Evolutionary conservation across 2,113 vertebrate genomes (phyloP), one percentile per base, ranked within the genome.

Genomic region (Sigmodon hispidus): DNA sequence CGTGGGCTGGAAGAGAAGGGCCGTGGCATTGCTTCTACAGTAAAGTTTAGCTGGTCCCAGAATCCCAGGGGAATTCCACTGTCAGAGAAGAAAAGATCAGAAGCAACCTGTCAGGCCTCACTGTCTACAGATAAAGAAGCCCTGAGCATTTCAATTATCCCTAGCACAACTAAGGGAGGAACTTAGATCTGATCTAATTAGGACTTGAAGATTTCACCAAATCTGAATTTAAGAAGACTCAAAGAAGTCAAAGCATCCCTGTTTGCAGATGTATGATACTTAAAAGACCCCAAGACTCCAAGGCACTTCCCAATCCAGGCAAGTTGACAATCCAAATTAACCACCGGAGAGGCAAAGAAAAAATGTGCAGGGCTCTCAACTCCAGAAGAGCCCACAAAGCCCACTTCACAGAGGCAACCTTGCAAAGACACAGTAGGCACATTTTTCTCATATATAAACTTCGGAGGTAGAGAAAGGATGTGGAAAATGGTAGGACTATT

Each of bases 171-270:
- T 15, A 1, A 93, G 31, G 11, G 81, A 88, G 11, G 21, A 77
- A 63, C 29, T 90, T 24, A 91, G 57, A 52, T 26, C 91, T 79
- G 69, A 24, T 75, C 73, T 93, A 72, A 75, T 50, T 21, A 65
- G 80, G 34, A 34, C 31, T 70, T 90, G 8, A 31, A 79, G 57
- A 7, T 52, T 92, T 87, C 63, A 72, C 69, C 59, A 43, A 81
- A 89, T 83, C 90, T 55, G 63, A 59, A 40, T 83, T 13, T 91
- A 91, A 84, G 57, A 77, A 89, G 31, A 94, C 43, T 89, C 7
- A 55, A 57, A 19, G 24, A 57, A 57, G 50, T 87, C 50, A 87
- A 29, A 72, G 11, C 50, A 40, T 87, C 52, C 36, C 69, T 87
- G 86, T 21, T 57, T 87, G 50, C 50, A 57, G 67, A 87, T 72